These are phyloP conservation scores for Lepus timidus DNA, from an alignment of 2,113 vertebrate species.

Conservation along the genomic window DNA sequence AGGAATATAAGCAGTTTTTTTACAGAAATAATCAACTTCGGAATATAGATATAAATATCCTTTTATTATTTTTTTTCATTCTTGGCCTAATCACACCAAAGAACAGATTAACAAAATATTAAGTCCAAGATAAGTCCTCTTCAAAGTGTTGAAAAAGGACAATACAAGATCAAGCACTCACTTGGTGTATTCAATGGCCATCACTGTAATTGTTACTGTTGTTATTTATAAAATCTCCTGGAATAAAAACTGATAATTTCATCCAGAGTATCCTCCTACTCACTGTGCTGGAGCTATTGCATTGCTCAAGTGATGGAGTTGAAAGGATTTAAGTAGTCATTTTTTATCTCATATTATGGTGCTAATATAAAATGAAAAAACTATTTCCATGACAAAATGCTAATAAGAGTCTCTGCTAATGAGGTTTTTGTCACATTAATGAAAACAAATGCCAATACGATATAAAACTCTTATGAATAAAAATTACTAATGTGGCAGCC, in stretches of 20 bases:
- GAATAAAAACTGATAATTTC: neutral
- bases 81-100: neutral
- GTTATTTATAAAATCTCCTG: neutral
- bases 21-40: neutral
- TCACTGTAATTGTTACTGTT: neutral
- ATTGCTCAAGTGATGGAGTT: neutral
- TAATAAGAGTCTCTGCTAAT: slow-evolving; percentile 65
- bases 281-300: neutral
- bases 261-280: fast-evolving
- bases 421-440: slow-evolving; percentile 72
- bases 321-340: slow-evolving; percentile 35
- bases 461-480: slow-evolving; percentile 50
- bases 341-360: neutral
- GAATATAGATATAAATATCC: neutral
- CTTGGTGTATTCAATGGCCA: neutral
- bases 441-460: slow-evolving; percentile 68
- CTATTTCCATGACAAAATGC: slow-evolving; percentile 26
- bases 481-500: slow-evolving; percentile 15
- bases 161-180: neutral
- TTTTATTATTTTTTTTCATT: neutral
- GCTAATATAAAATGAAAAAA: neutral
- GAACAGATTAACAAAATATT: neutral
- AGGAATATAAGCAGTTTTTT: neutral
- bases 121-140: neutral
- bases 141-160: neutral